phyloP scores from a whole-genome alignment of 1,140 invertebrate genomes.

The Sipha flava region DNA sequence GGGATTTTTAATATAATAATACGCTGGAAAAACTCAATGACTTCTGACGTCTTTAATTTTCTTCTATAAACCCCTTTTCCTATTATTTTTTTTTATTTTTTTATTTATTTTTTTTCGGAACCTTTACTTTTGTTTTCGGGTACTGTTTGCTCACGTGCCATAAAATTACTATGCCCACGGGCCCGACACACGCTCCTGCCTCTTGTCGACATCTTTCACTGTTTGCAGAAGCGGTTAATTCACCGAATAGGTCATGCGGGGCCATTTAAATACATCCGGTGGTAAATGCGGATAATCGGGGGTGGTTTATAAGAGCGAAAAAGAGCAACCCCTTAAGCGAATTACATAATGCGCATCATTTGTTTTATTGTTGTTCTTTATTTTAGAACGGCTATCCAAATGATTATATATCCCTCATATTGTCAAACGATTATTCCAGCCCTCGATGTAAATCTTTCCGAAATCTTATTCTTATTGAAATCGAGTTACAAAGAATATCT shows the following conservation, averaged over 20 bases:
- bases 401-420: not conserved
- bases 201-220: not conserved
- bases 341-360: not conserved
- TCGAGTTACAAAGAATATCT: not conserved
- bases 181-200: not conserved
- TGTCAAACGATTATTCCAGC: not conserved
- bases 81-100: not conserved
- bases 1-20: not conserved
- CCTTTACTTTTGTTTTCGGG: not conserved
- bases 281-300: slow-evolving; percentile 13
- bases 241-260: slow-evolving; percentile 25
- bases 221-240: slow-evolving; percentile 9
- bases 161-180: not conserved
- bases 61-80: not conserved
- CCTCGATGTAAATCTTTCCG: not conserved
- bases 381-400: not conserved
- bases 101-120: not conserved
- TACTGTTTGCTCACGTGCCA: not conserved
- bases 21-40: not conserved
- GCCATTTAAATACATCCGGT: slow-evolving; percentile 19
- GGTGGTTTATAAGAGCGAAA: not conserved
- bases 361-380: not conserved
- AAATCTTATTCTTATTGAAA: not conserved
- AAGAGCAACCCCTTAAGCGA: not conserved
- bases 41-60: not conserved